Evolutionary conservation across 2,113 vertebrate species (phyloP).

Genomic region (Camelus dromedarius): DNA sequence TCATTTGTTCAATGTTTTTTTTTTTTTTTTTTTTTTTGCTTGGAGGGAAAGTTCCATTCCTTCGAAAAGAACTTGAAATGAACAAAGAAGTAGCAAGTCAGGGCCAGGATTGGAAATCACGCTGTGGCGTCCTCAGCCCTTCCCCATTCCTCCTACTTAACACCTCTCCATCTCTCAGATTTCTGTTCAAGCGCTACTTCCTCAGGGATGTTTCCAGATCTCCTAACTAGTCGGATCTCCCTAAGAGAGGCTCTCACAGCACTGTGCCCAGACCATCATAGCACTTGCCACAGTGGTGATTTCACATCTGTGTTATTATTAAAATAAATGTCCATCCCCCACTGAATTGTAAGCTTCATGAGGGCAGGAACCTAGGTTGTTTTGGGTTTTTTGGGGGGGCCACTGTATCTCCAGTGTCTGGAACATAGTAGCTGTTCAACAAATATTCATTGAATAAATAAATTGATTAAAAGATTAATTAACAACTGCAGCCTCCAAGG

Average conservation of each 20-base stretch:
- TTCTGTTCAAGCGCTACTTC: background rate
- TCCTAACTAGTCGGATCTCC: background rate
- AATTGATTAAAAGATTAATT: background rate
- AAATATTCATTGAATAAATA: background rate
- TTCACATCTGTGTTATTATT: background rate
- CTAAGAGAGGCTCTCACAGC: background rate
- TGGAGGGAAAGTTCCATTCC: background rate
- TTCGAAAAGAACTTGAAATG: slow-evolving; percentile 24
- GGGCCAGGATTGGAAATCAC: background rate
- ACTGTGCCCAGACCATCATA: background rate
- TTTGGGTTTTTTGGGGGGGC: background rate
- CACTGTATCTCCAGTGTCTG: background rate
- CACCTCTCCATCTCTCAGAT: background rate
- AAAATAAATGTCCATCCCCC: background rate
- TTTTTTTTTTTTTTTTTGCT: slow-evolving; percentile 36
- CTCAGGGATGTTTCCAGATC: background rate
- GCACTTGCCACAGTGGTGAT: background rate
- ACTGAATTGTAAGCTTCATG: background rate
- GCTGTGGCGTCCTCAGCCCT: background rate
- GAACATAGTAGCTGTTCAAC: background rate
- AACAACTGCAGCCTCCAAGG: background rate
- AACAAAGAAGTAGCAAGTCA: background rate
- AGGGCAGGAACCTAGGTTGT: background rate
- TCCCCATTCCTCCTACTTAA: background rate
- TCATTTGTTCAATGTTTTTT: slow-evolving; percentile 1